A percentile compares a stretch with the other conserved stretches of the same genome.
Conservation (phyloP, 53 echinoderm and acorn worm species). For the Henricia sp. region DNA sequence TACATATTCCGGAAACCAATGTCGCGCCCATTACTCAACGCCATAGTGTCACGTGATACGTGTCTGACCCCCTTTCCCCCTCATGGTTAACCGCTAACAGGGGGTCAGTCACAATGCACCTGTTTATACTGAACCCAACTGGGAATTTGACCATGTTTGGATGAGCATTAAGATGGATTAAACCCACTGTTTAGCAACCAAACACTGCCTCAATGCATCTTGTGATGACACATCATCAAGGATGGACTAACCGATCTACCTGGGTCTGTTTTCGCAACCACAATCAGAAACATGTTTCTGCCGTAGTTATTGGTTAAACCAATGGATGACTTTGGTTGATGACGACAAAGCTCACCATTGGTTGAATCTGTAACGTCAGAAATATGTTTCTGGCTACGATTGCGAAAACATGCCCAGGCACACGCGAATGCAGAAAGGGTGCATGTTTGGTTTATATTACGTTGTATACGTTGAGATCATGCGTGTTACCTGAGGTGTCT, state of each 20-base stretch:
- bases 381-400: too few species aligned
- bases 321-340: too few species aligned
- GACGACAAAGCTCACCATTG: too few species aligned
- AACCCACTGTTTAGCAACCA: constrained; percentile 14
- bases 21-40: constrained; percentile 61
- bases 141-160: constrained; percentile 45
- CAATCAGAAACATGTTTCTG: too few species aligned
- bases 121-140: constrained; percentile 9
- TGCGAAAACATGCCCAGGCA: too few species aligned
- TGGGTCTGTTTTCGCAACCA: background rate
- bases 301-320: too few species aligned
- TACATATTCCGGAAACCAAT: constrained; percentile 34
- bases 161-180: constrained; percentile 29
- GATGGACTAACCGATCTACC: constrained; percentile 22
- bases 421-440: too few species aligned
- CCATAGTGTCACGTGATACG: constrained; percentile 10
- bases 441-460: too few species aligned
- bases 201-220: background rate
- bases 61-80: constrained; percentile 6
- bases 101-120: background rate
- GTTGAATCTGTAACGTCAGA: too few species aligned
- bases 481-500: too few species aligned
- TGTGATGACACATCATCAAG: constrained; percentile 40
- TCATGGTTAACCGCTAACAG: background rate
- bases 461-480: too few species aligned